A percentile compares a stretch with the other conserved stretches of the same genome.
Evolutionary conservation across 2,113 vertebrate species (phyloP).

Genomic region (Dromiciops gliroides): DNA sequence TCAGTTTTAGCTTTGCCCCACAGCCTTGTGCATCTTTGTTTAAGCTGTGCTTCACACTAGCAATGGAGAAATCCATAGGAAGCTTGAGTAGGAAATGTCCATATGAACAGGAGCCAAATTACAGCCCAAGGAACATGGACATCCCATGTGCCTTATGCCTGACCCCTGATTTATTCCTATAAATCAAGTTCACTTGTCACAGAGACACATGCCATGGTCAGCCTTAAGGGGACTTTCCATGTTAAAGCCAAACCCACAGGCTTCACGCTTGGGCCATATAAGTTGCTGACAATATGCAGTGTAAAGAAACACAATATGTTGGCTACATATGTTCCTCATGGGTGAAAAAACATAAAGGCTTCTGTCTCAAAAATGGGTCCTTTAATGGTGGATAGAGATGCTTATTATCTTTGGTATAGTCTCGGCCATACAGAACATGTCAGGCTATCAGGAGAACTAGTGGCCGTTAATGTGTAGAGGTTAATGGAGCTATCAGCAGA

Average conservation of each 20-base stretch:
- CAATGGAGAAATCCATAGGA: constrained; percentile 56
- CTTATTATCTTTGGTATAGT: constrained; percentile 27
- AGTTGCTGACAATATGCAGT: constrained; percentile 14
- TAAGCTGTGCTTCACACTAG: constrained; percentile 55
- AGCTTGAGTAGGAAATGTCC: constrained; percentile 39
- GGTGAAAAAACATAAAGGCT: constrained; percentile 11
- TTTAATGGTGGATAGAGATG: neutral
- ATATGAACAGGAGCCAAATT: constrained; percentile 32
- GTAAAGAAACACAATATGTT: constrained; percentile 58
- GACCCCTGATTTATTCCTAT: neutral
- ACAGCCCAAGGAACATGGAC: neutral
- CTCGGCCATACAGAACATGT: constrained; percentile 21
- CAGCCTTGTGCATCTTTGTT: constrained; percentile 62
- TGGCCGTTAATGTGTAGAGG: neutral
- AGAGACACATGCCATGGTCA: constrained; percentile 6
- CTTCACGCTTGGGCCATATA: constrained; percentile 38
- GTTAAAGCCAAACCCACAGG: constrained; percentile 8
- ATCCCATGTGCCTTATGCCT: neutral
- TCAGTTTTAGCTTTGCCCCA: constrained; percentile 52
- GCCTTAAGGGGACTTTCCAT: neutral
- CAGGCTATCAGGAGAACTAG: neutral
- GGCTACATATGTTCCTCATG: constrained; percentile 42
- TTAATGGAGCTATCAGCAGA: neutral
- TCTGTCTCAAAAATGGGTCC: constrained; percentile 23
- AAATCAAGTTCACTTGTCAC: neutral